Base-by-base conservation (phyloP, 53 echinoderm and acorn worm genomes). In the Apostichopus leukothele region DNA sequence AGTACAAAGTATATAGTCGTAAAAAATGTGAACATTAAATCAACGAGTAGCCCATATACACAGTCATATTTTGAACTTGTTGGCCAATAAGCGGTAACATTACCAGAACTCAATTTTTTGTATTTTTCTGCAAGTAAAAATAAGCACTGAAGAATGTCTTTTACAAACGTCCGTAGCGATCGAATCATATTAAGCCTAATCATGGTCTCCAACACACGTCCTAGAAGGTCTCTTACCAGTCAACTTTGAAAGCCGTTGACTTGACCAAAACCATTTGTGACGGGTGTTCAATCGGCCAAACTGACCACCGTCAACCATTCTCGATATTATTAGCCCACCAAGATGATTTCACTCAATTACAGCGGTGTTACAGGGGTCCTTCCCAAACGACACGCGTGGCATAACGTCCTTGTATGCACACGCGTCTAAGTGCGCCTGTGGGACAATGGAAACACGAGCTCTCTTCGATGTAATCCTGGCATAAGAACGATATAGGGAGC, bases 351-450 rank as follows among this genome's bases (percentile, higher is more conserved):
- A 16, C 55, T 19, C 16, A 54, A 81, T 81, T 10, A 81, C 19
- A 81, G 20, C 81, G 81, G 81, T 59, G 54, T 23, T 55, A 59
- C 20, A 51, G n/a, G 55, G 81, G 81, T 81, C 59, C 81, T 71
- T 71, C 71, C 20, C 27, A 27, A 67, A 12, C 68, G 85, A 85
- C 85, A 85, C 85, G 85, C 85, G 85, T 60, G 68, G 66, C 67
- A 27, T 67, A 67, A 50, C 60, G 85, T 85, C 85, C 85, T 85
- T 26, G 50, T 67, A 19, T 60, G 63, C 85, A 85, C 85, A 85
- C 66, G 85, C 85, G 71, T n/a, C 71, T n/a, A 71, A 71, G 20
- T 71, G 71, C 71, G 71, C 71, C 71, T 71, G 18, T 71, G 71
- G 71, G 20, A 71, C 71, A 71, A 71, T 71, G 79, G 79, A 53